A percentile compares a stretch with the other conserved stretches of the same genome.
Conservation (phyloP, 2,888 invertebrate genomes). For the Leptura quadrifasciata region DNA sequence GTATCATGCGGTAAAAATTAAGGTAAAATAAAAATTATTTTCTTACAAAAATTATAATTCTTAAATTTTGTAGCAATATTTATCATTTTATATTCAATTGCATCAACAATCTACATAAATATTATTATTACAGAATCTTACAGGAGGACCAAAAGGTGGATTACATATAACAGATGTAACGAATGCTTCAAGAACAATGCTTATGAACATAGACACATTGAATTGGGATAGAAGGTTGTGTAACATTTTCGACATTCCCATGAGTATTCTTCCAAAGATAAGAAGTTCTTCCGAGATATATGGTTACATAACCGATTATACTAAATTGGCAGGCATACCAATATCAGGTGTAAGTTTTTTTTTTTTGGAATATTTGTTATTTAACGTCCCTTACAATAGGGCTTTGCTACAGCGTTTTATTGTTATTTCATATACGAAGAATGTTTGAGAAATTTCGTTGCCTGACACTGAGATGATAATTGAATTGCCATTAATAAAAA, state of each 20-base stretch:
- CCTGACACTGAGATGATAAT: too few species aligned
- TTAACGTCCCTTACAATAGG: too few species aligned
- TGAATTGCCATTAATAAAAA: too few species aligned
- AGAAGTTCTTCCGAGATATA: conserved; percentile 94
- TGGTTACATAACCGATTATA: conserved; percentile 83
- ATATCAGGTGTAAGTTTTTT: conserved; percentile 86
- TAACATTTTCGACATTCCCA: conserved; percentile 91
- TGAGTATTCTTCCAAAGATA: conserved; percentile 90
- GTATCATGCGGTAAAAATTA: too few species aligned
- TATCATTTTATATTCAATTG: too few species aligned
- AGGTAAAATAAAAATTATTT: too few species aligned
- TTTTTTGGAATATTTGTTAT: too few species aligned
- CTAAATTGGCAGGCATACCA: conserved; percentile 86
- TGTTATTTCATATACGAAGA: too few species aligned
- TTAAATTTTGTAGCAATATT: too few species aligned
- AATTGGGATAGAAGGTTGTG: conserved; percentile 92
- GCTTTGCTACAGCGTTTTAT: too few species aligned
- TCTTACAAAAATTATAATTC: too few species aligned
- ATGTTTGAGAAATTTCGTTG: too few species aligned
- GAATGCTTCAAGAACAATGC: conserved; percentile 96
- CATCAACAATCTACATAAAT: not conserved
- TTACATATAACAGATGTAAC: conserved; percentile 95
- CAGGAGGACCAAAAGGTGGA: conserved; percentile 79
- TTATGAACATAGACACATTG: conserved; percentile 92
- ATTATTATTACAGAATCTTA: conserved; percentile 78